phyloP scores from a whole-genome alignment of 2,888 invertebrate species.

The Altica lythri region DNA sequence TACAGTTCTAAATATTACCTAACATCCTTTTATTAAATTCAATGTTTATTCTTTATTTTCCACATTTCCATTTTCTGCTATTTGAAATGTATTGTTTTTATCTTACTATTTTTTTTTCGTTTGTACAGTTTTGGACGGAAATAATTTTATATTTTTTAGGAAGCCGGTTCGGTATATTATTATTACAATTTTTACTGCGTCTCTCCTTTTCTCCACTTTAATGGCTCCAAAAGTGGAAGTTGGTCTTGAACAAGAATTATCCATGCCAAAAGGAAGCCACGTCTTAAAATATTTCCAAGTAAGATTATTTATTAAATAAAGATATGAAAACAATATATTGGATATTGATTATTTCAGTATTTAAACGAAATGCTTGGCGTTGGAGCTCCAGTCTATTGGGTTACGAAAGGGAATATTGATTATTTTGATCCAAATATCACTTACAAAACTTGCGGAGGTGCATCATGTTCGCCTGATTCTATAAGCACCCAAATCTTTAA shows the following conservation, averaged over 20 bases:
- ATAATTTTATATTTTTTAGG: conserved; percentile 32
- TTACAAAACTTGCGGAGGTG: conserved; percentile 76
- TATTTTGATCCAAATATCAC: conserved; percentile 71
- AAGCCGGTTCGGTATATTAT: conserved; percentile 59
- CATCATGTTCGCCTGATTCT: conserved; percentile 70
- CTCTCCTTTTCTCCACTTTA: conserved; percentile 70
- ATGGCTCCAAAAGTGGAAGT: conserved; percentile 76
- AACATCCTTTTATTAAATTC: too few species aligned
- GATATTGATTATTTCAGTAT: too few species aligned
- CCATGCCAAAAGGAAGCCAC: conserved; percentile 90
- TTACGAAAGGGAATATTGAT: conserved; percentile 79
- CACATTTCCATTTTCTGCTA: too few species aligned
- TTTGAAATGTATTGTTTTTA: too few species aligned
- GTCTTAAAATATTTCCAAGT: conserved; percentile 83
- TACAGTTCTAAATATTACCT: too few species aligned
- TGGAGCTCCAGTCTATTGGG: conserved; percentile 94
- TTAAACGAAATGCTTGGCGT: conserved; percentile 75
- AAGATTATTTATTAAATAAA: conserved; percentile 36
- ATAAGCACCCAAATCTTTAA: conserved; percentile 72
- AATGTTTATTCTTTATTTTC: too few species aligned
- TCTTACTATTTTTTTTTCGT: too few species aligned
- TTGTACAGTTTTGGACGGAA: too few species aligned
- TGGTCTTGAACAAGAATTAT: conserved; percentile 90
- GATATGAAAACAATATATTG: too few species aligned
- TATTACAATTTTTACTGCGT: conserved; percentile 67